Base-by-base conservation (phyloP, 2,113 vertebrate genomes). In the Chaetodon auriga region DNA sequence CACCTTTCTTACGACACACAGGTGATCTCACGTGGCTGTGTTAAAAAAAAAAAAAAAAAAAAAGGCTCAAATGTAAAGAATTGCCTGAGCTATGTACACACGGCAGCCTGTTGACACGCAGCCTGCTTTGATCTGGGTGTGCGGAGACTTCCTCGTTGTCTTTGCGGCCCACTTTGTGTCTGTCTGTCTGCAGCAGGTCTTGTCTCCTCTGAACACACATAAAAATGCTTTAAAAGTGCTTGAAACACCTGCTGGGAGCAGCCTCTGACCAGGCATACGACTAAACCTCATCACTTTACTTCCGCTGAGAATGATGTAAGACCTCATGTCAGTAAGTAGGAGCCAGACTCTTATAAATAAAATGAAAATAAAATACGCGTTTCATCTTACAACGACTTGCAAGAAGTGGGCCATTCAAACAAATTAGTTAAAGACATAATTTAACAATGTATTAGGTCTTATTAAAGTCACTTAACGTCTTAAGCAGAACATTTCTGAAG, bases 121-220 rank as follows among this genome's bases (percentile, higher is more conserved):
- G 41, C 46, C 41, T 8, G 68, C 93, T 94, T 95, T 94, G 92
- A 94, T 94, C 66, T 89, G 72, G 86, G 91, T 83, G 87, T 88
- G 89, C 78, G 68, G 74, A 91, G 85, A 92, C 92, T 86, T 93
- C 87, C 93, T 92, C 38, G 57, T 87, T 74, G 83, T 88, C 86
- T 83, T 61, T 78, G 78, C 64, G 19, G 82, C 65, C 84, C 61
- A 89, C 90, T 93, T 93, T 8, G 38, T 41, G 92, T 88, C 93
- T 93, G 93, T 91, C 88, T 89, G 77, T 90, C 89, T 89, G 51
- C 83, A 63, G 75, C 76, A 77, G 51, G 82, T 89, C 80, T 77
- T 5, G 61, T 69, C 69, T 89, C 63, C 78, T 60, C 66, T 65
- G 60, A 84, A 80, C 78, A 89, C 72, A 66, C 69, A 68, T 64